Conservation (phyloP, 1,140 invertebrate genomes). For the Nixonia krombeini region DNA sequence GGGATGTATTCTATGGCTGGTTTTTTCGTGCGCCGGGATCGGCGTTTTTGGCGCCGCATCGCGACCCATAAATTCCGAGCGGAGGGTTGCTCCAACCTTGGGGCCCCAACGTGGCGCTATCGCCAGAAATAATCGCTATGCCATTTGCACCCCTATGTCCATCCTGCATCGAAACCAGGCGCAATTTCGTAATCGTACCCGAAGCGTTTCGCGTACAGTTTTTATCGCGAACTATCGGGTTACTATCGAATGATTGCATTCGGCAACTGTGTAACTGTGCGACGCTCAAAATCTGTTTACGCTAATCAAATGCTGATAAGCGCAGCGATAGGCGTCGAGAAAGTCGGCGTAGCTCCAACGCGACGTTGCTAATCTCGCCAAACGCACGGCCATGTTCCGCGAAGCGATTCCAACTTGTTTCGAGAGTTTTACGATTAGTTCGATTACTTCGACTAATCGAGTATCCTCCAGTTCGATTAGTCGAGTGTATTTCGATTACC, state of each 20-base stretch:
- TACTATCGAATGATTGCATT: constrained; percentile 35
- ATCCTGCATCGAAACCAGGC: constrained; percentile 1
- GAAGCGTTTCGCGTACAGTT: constrained; percentile 25
- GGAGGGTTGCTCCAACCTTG: too few species aligned
- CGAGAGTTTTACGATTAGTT: too few species aligned
- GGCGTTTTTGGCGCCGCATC: too few species aligned
- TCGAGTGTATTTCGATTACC: too few species aligned
- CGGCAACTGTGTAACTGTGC: constrained; percentile 27
- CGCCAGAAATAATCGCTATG: constrained; percentile 17
- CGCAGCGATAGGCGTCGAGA: constrained; percentile 8
- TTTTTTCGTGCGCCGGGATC: too few species aligned
- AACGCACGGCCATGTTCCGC: not conserved
- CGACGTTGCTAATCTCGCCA: not conserved
- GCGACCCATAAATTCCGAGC: too few species aligned
- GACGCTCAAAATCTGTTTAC: constrained; percentile 27
- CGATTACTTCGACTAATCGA: too few species aligned
- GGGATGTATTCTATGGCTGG: too few species aligned
- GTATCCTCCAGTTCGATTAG: too few species aligned
- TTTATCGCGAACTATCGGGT: too few species aligned
- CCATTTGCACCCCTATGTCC: too few species aligned
- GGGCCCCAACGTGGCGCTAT: constrained; percentile 12
- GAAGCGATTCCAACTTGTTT: not conserved
- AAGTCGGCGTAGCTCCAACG: not conserved
- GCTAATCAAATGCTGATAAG: constrained; percentile 12
- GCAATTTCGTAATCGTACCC: not conserved